These are phyloP conservation scores for Cryptoprocta ferox DNA, from an alignment of 2,797 vertebrate genomes.

Conservation along the genomic window DNA sequence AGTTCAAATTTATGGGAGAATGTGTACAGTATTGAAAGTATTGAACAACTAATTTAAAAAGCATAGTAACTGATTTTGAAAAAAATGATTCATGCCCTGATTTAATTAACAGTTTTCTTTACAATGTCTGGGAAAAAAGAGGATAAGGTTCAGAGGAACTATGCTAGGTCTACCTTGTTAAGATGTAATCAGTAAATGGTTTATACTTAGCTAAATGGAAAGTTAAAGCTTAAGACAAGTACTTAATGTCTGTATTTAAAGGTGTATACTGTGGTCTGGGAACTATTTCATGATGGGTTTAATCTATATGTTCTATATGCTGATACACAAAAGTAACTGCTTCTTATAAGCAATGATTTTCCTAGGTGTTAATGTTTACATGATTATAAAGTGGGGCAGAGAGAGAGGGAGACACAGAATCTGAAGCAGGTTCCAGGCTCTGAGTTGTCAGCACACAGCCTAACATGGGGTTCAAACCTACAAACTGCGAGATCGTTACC, in stretches of 20 bases:
- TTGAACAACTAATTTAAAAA: background rate
- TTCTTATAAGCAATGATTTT: background rate
- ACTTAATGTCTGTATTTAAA: background rate
- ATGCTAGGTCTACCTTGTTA: background rate
- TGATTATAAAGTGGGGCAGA: background rate
- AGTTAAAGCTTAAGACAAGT: background rate
- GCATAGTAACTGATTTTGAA: background rate
- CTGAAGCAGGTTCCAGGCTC: too few relatives aligned
- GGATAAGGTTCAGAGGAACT: background rate
- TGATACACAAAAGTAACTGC: background rate
- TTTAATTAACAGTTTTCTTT: background rate
- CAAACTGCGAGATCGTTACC: too few relatives aligned
- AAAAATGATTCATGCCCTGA: background rate
- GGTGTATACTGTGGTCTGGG: background rate
- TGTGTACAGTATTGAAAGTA: background rate
- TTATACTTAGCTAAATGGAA: background rate
- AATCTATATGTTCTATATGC: background rate
- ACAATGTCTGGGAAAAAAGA: background rate
- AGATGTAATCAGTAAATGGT: background rate
- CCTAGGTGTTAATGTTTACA: background rate
- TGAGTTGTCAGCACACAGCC: too few relatives aligned
- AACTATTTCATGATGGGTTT: background rate
- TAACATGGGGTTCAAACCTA: too few relatives aligned
- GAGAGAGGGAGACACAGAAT: too few relatives aligned
- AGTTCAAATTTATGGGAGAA: background rate